Evolutionary conservation across 2,797 vertebrate genomes (phyloP), one percentile per base, ranked within the genome.

Genomic region (Etheostoma perlongum): DNA sequence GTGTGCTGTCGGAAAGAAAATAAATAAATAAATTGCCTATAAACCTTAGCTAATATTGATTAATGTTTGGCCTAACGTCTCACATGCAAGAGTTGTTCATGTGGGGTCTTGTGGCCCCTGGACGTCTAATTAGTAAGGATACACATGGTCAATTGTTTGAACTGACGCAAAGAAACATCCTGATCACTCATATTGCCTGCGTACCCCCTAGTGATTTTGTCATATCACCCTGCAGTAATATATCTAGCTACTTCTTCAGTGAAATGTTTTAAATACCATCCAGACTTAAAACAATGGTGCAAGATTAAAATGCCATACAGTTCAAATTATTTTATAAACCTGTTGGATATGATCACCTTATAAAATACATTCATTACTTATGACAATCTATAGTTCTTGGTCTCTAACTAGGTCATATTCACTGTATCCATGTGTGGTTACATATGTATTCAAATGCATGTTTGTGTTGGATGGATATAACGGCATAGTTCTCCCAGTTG

Each of bases 1-100:
- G 49, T 81, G 54, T 42, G 46, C 59, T 71, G 42, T 13, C 42
- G 21, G 21, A 33, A 49, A 52, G 11, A 40, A 67, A 67, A n/a
- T n/a, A n/a, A n/a, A n/a, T n/a, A n/a, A 76, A 63, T 61, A 4
- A 63, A 49, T 49, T 57, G 53, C 63, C 63, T 79, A 33, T 84
- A 79, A 91, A 85, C 64, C 63, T 70, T n/a, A 42, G 44, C 42
- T 76, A 16, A 19, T 78, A 79, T 83, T 87, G 85, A 83, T 85
- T 80, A 66, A 60, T 72, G 49, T 57, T 73, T 74, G 80, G 69
- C 62, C 36, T 40, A 12, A 40, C 10, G 10, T 40, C 59, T 48
- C 18, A 12, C 19, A 49, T 69, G 25, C 63, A 62, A 8, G n/a
- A 58, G 42, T 59, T 67, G 51, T 66, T 14, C 52, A 49, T n/a